Evolutionary conservation across 2,888 invertebrate genomes (phyloP).

Genomic region (Cremastinae sp.): DNA sequence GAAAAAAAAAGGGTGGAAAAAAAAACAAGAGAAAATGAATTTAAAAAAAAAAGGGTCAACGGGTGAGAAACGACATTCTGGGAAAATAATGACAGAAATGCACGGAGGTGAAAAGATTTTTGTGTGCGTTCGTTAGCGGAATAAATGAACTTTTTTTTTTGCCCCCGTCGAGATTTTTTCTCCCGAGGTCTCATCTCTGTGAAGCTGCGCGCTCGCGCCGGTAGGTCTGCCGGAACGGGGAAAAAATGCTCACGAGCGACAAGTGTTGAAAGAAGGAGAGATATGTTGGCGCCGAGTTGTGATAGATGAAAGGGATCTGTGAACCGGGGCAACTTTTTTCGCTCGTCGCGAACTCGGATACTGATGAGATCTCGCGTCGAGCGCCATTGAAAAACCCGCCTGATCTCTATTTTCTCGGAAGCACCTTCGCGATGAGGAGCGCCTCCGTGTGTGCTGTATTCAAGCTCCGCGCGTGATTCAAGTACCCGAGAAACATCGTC

Average conservation of each 20-base stretch:
- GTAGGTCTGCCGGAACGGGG: neutral
- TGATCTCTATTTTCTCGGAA: constrained; percentile 53
- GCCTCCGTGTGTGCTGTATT: constrained; percentile 46
- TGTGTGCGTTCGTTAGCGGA: neutral
- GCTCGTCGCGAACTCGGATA: constrained; percentile 20
- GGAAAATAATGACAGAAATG: constrained; percentile 3
- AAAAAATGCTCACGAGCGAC: neutral
- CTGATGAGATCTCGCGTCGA: constrained; percentile 47
- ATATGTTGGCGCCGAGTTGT: constrained; percentile 54
- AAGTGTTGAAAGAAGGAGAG: constrained; percentile 46
- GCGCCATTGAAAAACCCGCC: constrained; percentile 55
- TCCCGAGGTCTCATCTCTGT: no score
- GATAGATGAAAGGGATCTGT: constrained; percentile 52
- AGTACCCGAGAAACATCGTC: constrained; percentile 36
- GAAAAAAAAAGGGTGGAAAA: no score
- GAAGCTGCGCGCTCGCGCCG: no score
- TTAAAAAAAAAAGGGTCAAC: constrained; percentile 8
- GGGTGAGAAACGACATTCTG: constrained; percentile 8
- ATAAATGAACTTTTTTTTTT: neutral
- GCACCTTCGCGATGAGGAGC: constrained; percentile 1
- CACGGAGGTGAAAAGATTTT: neutral
- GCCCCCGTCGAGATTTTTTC: no score
- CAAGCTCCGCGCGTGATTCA: constrained; percentile 37
- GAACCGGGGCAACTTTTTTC: constrained; percentile 40
- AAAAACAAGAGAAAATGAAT: no score